Evolutionary conservation across 2,797 vertebrate species (phyloP).

Genomic region (Pseudocheirus occidentalis): DNA sequence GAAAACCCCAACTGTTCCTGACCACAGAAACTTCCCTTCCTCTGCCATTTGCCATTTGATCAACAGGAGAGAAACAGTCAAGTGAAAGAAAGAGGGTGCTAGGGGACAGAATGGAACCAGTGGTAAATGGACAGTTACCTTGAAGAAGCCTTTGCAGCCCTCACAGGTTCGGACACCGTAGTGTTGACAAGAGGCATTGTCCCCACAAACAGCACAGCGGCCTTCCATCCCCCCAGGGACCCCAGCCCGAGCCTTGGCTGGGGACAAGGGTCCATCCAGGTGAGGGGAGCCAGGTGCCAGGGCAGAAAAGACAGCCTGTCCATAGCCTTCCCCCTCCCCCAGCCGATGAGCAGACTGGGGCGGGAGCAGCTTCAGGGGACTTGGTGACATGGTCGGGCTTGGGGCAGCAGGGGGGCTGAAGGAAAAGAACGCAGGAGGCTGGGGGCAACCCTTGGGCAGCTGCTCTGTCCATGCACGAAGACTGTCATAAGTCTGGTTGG

Average conservation of each 20-base stretch:
- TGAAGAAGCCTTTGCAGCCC: constrained; percentile 94
- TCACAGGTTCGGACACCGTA: constrained; percentile 96
- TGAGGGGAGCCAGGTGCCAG: constrained; percentile 85
- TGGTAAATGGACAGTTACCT: constrained; percentile 85
- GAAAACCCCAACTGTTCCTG: not conserved
- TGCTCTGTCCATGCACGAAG: constrained; percentile 86
- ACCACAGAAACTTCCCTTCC: not conserved
- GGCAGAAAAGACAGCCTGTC: constrained; percentile 85
- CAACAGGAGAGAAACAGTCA: not conserved
- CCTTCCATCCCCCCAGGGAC: constrained; percentile 87
- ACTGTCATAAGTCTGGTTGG: constrained; percentile 86
- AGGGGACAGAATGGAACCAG: not conserved
- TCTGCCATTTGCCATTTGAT: not conserved
- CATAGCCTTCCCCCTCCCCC: constrained; percentile 83
- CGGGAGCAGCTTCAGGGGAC: constrained; percentile 80
- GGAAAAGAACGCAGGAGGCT: constrained; percentile 89
- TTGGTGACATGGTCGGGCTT: constrained; percentile 74
- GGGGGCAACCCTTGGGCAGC: constrained; percentile 86
- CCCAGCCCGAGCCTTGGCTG: constrained; percentile 86
- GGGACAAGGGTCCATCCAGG: constrained; percentile 84
- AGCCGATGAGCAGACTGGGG: constrained; percentile 71
- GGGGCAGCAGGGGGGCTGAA: constrained; percentile 83
- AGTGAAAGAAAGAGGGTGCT: not conserved
- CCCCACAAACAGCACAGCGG: constrained; percentile 95
- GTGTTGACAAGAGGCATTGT: constrained; percentile 97